Evolutionary conservation across 2,888 invertebrate species (phyloP), one percentile per base, ranked within the genome.

Genomic region (Rhaphigaster nebulosa): DNA sequence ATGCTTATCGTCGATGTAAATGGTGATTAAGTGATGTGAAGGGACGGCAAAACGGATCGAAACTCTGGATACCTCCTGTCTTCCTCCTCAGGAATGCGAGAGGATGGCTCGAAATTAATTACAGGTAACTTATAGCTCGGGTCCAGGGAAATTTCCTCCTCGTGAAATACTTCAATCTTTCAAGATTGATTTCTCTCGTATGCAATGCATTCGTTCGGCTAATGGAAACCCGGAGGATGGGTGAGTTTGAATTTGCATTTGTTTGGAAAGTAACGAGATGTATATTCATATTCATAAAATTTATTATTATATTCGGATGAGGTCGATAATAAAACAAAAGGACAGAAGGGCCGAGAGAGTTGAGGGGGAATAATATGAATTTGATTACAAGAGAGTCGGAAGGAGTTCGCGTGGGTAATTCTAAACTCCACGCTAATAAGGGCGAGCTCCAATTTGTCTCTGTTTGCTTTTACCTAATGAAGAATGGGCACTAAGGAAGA

Each of bases 401-500:
- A 18, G 18, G 29, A 65, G 65, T 65, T 65, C 15, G 65, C 38
- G 20, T 38, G 70, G n/a, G 70, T 76, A 76, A 76, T 76, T 76
- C 70, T 20, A 38, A 76, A 38, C 70, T 38, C 34, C 1, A 20
- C 15, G 70, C 38, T 76, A 76, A 76, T 76, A 76, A 76, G 38
- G 38, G 38, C 20, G 23, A 8, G 10, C 18, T 76, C 38, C 70
- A 76, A 34, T 76, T 76, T 76, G 70, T 76, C 70, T 20, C 70
- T 76, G 70, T 76, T 76, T 76, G 70, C 70, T 76, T 76, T 76
- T 76, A 38, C 20, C 34, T 76, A 76, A 76, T 76, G 70, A 76
- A 76, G 70, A 76, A 76, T 76, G 70, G 70, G 8, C 34, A 38
- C 38, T 23, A 10, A 76, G 70, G 34, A 38, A 76, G 70, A 8